Evolutionary conservation across 2,113 vertebrate species (phyloP).

Genomic region (Poecile atricapillus): DNA sequence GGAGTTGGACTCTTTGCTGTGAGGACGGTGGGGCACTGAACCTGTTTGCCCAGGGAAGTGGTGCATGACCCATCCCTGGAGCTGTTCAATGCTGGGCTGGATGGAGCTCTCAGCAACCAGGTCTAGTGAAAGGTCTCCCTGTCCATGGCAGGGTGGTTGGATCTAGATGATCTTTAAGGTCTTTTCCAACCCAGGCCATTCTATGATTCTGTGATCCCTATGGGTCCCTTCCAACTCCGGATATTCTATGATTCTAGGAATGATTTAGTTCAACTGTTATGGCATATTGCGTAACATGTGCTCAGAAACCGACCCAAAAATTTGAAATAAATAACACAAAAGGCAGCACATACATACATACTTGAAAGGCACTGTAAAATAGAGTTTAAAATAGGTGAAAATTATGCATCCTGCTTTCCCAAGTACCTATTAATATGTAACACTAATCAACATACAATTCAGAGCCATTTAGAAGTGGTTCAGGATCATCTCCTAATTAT

Average conservation of each 20-base stretch:
- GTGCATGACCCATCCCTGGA: not conserved
- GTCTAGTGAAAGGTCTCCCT: not conserved
- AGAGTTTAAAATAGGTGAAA: not conserved
- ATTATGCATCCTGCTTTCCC: not conserved
- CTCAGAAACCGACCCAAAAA: not conserved
- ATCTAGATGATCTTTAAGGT: not conserved
- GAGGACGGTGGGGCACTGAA: not conserved
- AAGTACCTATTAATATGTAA: not conserved
- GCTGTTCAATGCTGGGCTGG: not conserved
- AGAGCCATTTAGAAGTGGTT: not conserved
- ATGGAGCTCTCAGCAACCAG: not conserved
- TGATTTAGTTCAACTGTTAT: not conserved
- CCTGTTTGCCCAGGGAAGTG: not conserved
- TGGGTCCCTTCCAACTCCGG: not conserved
- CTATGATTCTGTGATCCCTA: not conserved
- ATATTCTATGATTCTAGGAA: not conserved
- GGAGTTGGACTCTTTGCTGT: not conserved
- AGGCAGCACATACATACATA: not conserved
- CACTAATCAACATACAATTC: not conserved
- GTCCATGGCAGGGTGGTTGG: accelerated
- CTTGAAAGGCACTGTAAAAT: not conserved
- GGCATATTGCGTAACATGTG: not conserved
- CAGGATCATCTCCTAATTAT: not conserved
- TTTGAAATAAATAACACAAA: not conserved
- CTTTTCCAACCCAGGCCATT: not conserved